Evolutionary conservation across 2,113 vertebrate genomes (phyloP), one percentile per base, ranked within the genome.

Genomic region (Telmatochromis sp.): DNA sequence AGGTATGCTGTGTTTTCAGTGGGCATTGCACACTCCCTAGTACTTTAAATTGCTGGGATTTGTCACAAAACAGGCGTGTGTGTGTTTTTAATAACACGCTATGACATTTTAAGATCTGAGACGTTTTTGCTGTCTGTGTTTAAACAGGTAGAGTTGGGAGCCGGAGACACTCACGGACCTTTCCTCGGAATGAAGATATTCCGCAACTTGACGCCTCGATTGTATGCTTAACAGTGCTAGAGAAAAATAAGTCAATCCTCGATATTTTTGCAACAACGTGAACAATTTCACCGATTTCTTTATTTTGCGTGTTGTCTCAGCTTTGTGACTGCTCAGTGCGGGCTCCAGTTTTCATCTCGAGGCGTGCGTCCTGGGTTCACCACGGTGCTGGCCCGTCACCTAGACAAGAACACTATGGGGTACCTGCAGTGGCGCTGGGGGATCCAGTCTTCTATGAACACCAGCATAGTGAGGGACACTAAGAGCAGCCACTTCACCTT

Each of bases 351-450:
- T 86, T 99, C 98, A 0, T 98, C 98, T 19, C 97, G 97, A 0
- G 98, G 98, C 0, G 81, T 99, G 55, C 98, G 98, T 26, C 98
- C 99, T 0, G 98, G 98, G 50, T 85, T 99, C 15, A 99, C 98
- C 63, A 99, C 98, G 0, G 97, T 99, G 57, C 93, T 99, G 26
- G 98, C 98, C 1, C 97, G 98, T 9, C 97, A 99, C 96, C 96
- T 99, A 3, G 98, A 99, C 95, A 98, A 98, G 95, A 98, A 99
- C 96, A 99, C 99, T 0, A 98, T 99, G 97, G 99, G 99, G n/a
- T 99, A 99, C 91, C 75, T 99, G 78, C 98, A 99, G 96, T 99
- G 99, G 99, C 96, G 98, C 0, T 99, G 98, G 98, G 99, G 99
- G 4, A 95, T 97, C 90, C 98, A 99, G 96, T 99, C 98, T 1